These are phyloP conservation scores for Pristionchus fissidentatus DNA, from an alignment of 2,888 invertebrate genomes.

Conservation along the genomic window DNA sequence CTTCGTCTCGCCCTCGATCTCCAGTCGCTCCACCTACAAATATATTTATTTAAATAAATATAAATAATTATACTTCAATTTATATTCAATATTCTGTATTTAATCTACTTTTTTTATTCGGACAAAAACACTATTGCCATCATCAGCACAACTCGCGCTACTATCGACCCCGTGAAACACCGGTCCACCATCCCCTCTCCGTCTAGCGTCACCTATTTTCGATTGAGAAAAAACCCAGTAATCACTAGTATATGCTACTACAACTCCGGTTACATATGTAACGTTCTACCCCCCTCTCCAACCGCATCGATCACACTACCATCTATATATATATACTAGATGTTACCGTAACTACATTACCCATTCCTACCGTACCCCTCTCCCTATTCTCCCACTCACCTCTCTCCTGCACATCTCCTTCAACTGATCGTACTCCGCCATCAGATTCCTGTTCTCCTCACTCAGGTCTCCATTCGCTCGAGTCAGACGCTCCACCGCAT, in stretches of 20 bases:
- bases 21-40: conserved; percentile 64
- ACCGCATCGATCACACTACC: too few relatives aligned
- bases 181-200: not conserved
- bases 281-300: too few relatives aligned
- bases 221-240: not conserved
- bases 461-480: conserved; percentile 82
- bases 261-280: too few relatives aligned
- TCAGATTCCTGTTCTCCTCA: conserved; percentile 82
- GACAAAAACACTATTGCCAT: not conserved
- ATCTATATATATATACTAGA: too few relatives aligned
- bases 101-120: too few relatives aligned
- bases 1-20: conserved; percentile 66
- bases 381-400: conserved; percentile 76
- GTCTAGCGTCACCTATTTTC: not conserved
- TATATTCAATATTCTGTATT: too few relatives aligned
- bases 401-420: conserved; percentile 85
- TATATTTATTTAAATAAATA: not conserved
- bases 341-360: not conserved
- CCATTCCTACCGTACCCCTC: not conserved
- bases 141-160: not conserved
- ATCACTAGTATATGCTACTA: not conserved
- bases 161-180: not conserved
- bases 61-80: not conserved
- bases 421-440: conserved; percentile 80
- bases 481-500: conserved; percentile 77